Evolutionary conservation across 2,888 invertebrate species (phyloP).

Genomic region (Leptopilina syphax): DNA sequence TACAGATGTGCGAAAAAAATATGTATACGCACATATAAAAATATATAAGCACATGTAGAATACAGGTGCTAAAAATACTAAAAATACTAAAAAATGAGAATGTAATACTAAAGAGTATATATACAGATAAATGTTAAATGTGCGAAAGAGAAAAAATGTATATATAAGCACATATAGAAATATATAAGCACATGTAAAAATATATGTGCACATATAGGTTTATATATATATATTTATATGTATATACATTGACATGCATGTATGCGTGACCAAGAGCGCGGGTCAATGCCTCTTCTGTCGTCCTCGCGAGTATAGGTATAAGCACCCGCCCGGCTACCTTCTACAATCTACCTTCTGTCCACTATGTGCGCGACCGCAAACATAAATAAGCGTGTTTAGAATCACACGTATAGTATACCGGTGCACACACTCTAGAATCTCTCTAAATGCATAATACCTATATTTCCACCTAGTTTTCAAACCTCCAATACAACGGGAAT

Average conservation of each 20-base stretch:
- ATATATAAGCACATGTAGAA: no score
- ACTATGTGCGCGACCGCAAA: constrained; percentile 16
- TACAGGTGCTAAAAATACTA: no score
- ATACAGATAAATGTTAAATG: neutral
- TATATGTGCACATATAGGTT: no score
- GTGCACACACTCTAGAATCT: constrained; percentile 11
- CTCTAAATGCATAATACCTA: constrained; percentile 22
- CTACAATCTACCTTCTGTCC: constrained; percentile 38
- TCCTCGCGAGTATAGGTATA: constrained; percentile 59
- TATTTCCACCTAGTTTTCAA: neutral
- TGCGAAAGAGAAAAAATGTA: no score
- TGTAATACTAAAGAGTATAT: neutral
- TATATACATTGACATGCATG: constrained; percentile 43
- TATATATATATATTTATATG: constrained; percentile 51
- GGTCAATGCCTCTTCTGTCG: constrained; percentile 72
- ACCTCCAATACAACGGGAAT: constrained; percentile 27
- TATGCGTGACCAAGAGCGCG: constrained; percentile 65
- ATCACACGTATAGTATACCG: constrained; percentile 11
- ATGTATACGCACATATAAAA: no score
- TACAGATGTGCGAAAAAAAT: no score
- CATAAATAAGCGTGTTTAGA: constrained; percentile 35
- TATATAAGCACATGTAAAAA: no score
- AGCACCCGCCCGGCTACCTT: constrained; percentile 58
- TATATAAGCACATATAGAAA: no score
- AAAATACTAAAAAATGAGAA: no score